Conservation (phyloP, 2,888 invertebrate genomes). For the Xanthia togata region DNA sequence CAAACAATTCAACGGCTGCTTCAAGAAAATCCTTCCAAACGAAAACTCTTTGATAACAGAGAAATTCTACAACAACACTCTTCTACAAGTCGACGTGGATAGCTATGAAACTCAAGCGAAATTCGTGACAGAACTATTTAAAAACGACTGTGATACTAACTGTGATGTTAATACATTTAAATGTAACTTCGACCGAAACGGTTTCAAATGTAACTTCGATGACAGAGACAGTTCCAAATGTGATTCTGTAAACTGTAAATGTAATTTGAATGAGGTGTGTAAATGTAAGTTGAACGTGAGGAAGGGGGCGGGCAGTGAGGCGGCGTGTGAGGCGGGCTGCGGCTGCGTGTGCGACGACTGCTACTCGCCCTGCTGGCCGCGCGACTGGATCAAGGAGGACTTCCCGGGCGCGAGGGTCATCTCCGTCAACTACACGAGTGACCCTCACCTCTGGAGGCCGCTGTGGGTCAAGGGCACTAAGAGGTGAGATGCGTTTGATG, state of each 20-base stretch:
- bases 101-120: conserved; percentile 83
- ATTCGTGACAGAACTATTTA: conserved; percentile 84
- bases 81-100: conserved; percentile 75
- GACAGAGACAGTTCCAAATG: neutral
- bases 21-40: conserved; percentile 76
- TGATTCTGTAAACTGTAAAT: conserved; percentile 41
- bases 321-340: conserved; percentile 79
- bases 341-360: conserved; percentile 86
- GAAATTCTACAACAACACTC: conserved; percentile 81
- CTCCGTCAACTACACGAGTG: conserved; percentile 95
- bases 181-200: conserved; percentile 35
- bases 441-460: conserved; percentile 94
- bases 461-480: conserved; percentile 93
- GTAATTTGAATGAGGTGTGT: conserved; percentile 25
- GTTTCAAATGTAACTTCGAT: conserved; percentile 12
- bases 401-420: conserved; percentile 94
- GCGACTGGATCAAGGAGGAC: conserved; percentile 96
- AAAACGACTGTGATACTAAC: conserved; percentile 63
- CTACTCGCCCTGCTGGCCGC: conserved; percentile 94
- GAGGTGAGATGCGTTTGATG: conserved; percentile 81
- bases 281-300: conserved; percentile 9
- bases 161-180: conserved; percentile 53
- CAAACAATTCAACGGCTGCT: conserved; percentile 73
- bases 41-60: conserved; percentile 82
- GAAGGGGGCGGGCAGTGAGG: conserved; percentile 66